These are phyloP conservation scores for Andrena cerasifolii DNA, from an alignment of 1,140 invertebrate species.

Conservation along the genomic window DNA sequence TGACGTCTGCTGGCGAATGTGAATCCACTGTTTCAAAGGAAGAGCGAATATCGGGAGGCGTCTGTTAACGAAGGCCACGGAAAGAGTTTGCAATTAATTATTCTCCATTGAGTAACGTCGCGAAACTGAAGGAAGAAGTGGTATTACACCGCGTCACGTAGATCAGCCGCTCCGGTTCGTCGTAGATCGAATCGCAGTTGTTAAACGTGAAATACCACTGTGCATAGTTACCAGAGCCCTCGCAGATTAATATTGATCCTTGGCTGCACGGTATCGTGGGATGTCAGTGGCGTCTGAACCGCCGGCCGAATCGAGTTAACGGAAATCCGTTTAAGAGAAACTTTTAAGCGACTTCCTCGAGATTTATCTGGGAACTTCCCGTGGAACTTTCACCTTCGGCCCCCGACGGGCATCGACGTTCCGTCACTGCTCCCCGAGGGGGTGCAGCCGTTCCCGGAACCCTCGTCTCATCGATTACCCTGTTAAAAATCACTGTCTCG, in stretches of 20 bases:
- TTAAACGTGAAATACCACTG: not conserved
- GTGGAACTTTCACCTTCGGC: slow-evolving; percentile 2
- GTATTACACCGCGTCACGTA: not conserved
- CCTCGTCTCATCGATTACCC: not conserved
- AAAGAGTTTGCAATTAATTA: no score
- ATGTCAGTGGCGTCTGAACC: slow-evolving; percentile 12
- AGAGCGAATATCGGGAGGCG: no score
- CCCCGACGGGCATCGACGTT: no score
- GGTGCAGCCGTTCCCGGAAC: not conserved
- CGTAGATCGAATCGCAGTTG: slow-evolving; percentile 14
- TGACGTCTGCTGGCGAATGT: no score
- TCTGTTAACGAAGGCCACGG: no score
- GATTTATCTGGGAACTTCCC: slow-evolving; percentile 30
- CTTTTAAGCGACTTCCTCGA: slow-evolving; percentile 33
- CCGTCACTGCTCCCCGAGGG: no score
- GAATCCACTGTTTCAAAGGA: no score
- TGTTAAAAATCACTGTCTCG: no score
- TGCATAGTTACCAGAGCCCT: not conserved
- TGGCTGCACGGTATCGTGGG: not conserved
- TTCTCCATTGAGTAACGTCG: not conserved
- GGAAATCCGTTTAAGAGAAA: slow-evolving; percentile 42
- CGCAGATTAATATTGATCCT: slow-evolving; percentile 45
- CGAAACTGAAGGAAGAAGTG: not conserved
- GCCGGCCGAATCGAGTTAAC: slow-evolving; percentile 26
- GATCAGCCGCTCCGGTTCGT: not conserved